A percentile compares a stretch with the other conserved stretches of the same genome.
Evolutionary conservation across 2,113 vertebrate genomes (phyloP).

Genomic region (Orcinus orca): DNA sequence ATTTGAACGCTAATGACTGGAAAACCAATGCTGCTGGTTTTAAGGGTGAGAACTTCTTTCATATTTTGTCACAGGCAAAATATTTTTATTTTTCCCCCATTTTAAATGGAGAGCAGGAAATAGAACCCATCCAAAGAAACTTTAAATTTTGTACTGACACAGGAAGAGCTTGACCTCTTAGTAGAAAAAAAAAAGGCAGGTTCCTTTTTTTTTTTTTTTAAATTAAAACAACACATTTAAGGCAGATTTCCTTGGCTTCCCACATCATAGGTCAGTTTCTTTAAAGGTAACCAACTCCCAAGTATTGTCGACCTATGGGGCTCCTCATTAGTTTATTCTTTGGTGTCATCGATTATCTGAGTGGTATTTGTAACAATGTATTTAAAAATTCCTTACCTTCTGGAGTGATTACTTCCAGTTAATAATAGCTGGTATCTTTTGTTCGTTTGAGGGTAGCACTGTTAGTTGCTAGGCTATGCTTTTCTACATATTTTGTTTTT

Average conservation of each 20-base stretch:
- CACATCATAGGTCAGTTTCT: slow-evolving; percentile 44
- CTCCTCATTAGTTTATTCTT: neutral
- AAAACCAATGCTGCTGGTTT: slow-evolving; percentile 99
- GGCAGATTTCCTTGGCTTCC: slow-evolving; percentile 47
- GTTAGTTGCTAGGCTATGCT: neutral
- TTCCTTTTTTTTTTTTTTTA: slow-evolving; percentile 30
- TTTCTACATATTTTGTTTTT: slow-evolving; percentile 18
- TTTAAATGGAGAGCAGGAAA: slow-evolving; percentile 71
- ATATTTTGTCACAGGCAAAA: slow-evolving; percentile 75
- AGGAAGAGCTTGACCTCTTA: slow-evolving; percentile 49
- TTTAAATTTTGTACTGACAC: slow-evolving; percentile 57
- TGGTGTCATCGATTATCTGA: slow-evolving; percentile 45
- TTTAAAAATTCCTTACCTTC: slow-evolving; percentile 28
- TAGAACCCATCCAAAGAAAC: slow-evolving; percentile 43
- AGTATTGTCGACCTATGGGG: neutral
- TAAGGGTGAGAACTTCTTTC: slow-evolving; percentile 90
- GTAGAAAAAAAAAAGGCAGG: neutral
- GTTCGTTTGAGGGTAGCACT: neutral
- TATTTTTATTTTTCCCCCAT: slow-evolving; percentile 69
- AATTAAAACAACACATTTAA: neutral
- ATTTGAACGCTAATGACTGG: slow-evolving; percentile 98
- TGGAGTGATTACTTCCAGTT: neutral
- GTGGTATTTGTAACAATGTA: slow-evolving; percentile 50
- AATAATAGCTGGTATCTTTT: neutral
- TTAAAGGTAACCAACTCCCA: slow-evolving; percentile 20